Evolutionary conservation across 92 coral and sea anemone genomes (phyloP), one percentile per base, ranked within the genome.

Genomic region (Micromussa lordhowensis): DNA sequence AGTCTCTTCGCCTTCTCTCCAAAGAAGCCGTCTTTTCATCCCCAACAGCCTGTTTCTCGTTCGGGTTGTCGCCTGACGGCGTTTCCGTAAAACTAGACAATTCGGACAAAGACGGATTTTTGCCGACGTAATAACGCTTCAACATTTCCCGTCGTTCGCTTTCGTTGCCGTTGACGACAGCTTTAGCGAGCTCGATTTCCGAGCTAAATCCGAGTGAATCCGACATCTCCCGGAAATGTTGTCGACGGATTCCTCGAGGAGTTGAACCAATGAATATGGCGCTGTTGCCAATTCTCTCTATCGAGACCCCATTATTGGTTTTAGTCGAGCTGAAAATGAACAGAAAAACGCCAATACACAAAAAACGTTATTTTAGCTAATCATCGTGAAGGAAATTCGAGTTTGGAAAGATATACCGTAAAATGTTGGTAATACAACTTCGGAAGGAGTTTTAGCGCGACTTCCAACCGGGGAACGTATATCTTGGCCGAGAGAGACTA

Each of bases 221-320:
- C 68, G 88, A 58, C 87, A 96, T 94, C 64, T 96, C 96, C 66
- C 79, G 72, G 73, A 96, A 96, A 26, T 96, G 97, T 26, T 81
- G 86, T 16, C 95, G 87, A 77, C 98, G 96, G 68, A 96, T 92
- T 63, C 95, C 94, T 18, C 94, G 93, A 32, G 98, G 98, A 15
- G 96, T 92, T 13, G 75, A 86, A 19, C 98, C 98, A 82, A 92
- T 59, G 29, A 96, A 84, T 48, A 94, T 91, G 38, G 95, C 75
- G 83, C 71, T 75, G 81, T 86, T 85, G 55, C 92, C 88, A 86
- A 94, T 81, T 66, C 69, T 90, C 82, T 91, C 95, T 76, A 91
- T 68, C 19, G 84, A 35, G 34, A 77, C 72, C 76, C 58, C 81
- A 53, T 69, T 29, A 48, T 16, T 68, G 78, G 76, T 82, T 70